Conservation (phyloP, 2,888 invertebrate genomes). For the Graphium colonna region DNA sequence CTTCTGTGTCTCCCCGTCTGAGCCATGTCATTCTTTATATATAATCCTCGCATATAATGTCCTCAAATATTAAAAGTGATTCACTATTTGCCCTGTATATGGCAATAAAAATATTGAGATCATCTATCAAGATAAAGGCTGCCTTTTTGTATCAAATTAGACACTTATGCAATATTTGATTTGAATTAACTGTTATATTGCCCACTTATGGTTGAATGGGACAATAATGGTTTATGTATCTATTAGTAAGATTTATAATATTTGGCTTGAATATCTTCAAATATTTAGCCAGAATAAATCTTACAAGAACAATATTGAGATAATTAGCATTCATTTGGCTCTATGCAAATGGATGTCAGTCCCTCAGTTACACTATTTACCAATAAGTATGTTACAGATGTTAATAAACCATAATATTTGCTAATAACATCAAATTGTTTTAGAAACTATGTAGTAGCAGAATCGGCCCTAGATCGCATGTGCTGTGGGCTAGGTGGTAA, state of each 20-base stretch:
- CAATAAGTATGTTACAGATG: no score
- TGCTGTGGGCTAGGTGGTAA: conserved; percentile 97
- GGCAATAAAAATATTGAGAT: no score
- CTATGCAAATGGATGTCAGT: conserved; percentile 67
- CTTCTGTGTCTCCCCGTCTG: no score
- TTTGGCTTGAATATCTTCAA: conserved; percentile 1
- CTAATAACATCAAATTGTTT: conserved; percentile 28
- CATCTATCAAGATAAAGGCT: no score
- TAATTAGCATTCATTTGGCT: conserved; percentile 66
- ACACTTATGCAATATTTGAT: no score
- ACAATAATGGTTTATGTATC: neutral
- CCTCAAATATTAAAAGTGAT: no score
- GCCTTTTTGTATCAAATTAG: no score
- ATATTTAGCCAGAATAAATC: conserved; percentile 40
- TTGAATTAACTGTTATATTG: no score
- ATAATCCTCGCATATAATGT: no score
- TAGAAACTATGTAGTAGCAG: conserved; percentile 96
- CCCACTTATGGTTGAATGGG: neutral
- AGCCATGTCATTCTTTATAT: no score
- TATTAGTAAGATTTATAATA: conserved; percentile 9
- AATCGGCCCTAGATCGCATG: conserved; percentile 96
- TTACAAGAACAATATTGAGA: conserved; percentile 66
- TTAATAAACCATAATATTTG: no score
- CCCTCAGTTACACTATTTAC: conserved; percentile 55
- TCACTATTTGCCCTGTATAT: no score